Base-by-base conservation (phyloP, 1,140 invertebrate species). In the Plutomurus gul region DNA sequence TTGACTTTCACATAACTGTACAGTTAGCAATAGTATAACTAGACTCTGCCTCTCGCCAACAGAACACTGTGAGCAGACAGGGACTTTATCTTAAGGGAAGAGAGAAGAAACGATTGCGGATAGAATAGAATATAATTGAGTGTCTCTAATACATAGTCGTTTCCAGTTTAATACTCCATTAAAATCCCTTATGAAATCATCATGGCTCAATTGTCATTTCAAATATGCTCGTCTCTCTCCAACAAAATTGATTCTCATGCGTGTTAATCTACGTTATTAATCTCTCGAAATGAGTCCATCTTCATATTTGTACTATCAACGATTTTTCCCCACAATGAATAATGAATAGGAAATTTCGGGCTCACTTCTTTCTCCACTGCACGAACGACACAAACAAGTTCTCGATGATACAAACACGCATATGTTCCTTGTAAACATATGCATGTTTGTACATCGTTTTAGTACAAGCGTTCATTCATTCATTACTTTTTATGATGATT, bases 171-270 rank as follows among this genome's bases (percentile, higher is more conserved):
- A 65, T 65, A 65, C 56, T 65, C 56, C 56, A 65, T 65, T 65
- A 33, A 65, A 65, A 65, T 65, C 56, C 51, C 56, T 65, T 65
- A 65, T 65, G 56, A 65, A 65, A 65, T 65, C 56, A 65, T 65
- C 56, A 65, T 65, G 56, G 27, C 56, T 65, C 56, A 65, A 65
- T 65, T 65, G 56, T 65, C 56, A 65, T 36, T 33, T 65, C 56
- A 33, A 33, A 65, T 65, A 65, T 65, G 56, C 56, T 65, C 36
- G 39, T 43, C 39, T 43, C 39, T 43, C 56, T 65, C 56, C 25
- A 65, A 4, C 10, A 65, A 30, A n/a, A 33, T 3, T 30, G 16
- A 33, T 65, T 65, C 56, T 51, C 30, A 33, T 27, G 13, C 30
- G 56, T 65, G 56, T 65, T 65, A 65, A 65, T 65, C 56, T 65